Percentiles rank a stretch among this genome's conserved stretches.
Conservation (phyloP, 2,888 invertebrate genomes). For the Habrosyne pyritoides region DNA sequence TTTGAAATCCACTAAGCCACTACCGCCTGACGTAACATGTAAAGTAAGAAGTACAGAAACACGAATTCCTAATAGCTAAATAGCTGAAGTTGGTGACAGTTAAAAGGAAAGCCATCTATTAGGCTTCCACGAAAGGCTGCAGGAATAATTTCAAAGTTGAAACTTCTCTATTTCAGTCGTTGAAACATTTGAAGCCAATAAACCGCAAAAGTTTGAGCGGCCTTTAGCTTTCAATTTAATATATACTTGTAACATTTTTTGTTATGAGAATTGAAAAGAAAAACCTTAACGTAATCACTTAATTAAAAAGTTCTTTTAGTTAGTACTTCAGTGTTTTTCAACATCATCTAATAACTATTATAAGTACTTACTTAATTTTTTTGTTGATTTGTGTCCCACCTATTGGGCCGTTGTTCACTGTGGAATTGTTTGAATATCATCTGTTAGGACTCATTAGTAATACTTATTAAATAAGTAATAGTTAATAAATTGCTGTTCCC, state of each 20-base stretch:
- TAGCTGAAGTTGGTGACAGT: neutral
- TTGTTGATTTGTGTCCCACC: neutral
- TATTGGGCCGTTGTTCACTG: too few relatives aligned
- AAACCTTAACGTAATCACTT: neutral
- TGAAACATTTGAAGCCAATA: conserved; percentile 12
- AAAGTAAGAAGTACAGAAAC: neutral
- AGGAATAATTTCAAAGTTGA: conserved; percentile 13
- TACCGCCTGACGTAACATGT: neutral
- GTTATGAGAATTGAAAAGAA: neutral
- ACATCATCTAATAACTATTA: too few relatives aligned
- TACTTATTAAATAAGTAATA: too few relatives aligned
- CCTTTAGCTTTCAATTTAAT: neutral
- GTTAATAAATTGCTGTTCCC: too few relatives aligned
- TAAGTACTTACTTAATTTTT: too few relatives aligned
- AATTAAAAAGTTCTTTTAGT: neutral
- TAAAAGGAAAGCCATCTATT: neutral
- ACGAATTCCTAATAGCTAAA: conserved; percentile 2
- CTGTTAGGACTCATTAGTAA: too few relatives aligned
- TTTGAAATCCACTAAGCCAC: neutral
- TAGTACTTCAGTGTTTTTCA: neutral
- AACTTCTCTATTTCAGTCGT: conserved; percentile 4
- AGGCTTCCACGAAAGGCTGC: neutral
- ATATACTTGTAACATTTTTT: neutral
- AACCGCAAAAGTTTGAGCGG: conserved; percentile 1
- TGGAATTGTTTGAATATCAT: too few relatives aligned